Evolutionary conservation across 2,888 invertebrate species (phyloP), one percentile per base, ranked within the genome.

Genomic region (Autographa gamma): DNA sequence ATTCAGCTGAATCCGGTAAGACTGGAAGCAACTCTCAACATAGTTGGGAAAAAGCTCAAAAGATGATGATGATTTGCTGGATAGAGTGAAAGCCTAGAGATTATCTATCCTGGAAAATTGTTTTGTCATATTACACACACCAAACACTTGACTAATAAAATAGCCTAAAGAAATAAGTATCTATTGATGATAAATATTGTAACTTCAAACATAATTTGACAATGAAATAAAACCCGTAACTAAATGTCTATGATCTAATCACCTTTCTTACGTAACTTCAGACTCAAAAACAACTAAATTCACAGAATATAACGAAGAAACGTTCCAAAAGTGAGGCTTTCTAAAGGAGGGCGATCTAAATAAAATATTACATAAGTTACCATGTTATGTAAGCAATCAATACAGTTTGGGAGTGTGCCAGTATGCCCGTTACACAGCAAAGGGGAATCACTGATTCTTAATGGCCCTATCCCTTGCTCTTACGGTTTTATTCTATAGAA

Each of bases 371-470:
- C 77, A 77, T 83, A 87, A 85, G 61, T 61, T 60, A 66, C 73
- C 71, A 72, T 71, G 75, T 68, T 75, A 79, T 77, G 71, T 79
- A 81, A 85, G 71, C 61, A 82, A 86, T 88, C 88, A 79, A 88
- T 88, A 84, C 63, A 68, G 68, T 73, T 86, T 88, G 88, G 88
- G 85, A 74, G 69, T 68, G 64, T 74, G 87, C 88, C 88, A 88
- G 81, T 70, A 34, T 68, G 69, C 66, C 73, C 66, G 73, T 64
- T 38, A 38, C 6, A 8, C 2, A 38, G 11, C 11, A 81, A 65
- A 73, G 69, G 71, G 69, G 66, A 73, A 71, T 81, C 70, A 73
- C 69, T 71, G 67, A 69, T 66, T 76, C 79, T 78, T 78, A 79
- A 80, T 41, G 65, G 70, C 14, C 67, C 48, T 62, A 69, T 63